Evolutionary conservation across 92 coral and sea anemone genomes (phyloP).

Genomic region (Porites rus): DNA sequence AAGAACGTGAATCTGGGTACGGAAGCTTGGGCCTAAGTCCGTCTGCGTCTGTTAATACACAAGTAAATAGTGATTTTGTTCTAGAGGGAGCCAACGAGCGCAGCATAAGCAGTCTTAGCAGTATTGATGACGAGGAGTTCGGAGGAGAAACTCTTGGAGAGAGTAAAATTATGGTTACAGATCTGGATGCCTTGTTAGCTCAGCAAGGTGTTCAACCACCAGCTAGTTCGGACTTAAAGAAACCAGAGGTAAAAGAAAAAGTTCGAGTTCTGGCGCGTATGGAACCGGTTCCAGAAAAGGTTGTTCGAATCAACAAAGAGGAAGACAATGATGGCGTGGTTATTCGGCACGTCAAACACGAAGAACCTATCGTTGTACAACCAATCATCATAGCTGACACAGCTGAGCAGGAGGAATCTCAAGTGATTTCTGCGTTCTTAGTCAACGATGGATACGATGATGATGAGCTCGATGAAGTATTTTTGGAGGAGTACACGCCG

Average conservation of each 20-base stretch:
- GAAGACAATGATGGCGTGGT: conserved; percentile 11
- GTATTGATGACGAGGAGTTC: conserved; percentile 8
- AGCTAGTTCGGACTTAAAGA: conserved; percentile 8
- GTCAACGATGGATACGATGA: conserved; percentile 73
- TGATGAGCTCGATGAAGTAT: conserved; percentile 86
- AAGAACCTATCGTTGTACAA: conserved; percentile 35
- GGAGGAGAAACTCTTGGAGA: conserved; percentile 40
- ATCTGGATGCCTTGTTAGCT: conserved; percentile 52
- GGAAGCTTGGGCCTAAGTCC: conserved; percentile 12
- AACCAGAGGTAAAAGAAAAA: conserved; percentile 27
- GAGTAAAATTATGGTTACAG: conserved; percentile 63
- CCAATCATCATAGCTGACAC: conserved; percentile 30
- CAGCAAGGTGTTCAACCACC: conserved; percentile 5
- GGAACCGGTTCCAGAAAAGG: conserved; percentile 34
- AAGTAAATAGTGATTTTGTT: not conserved
- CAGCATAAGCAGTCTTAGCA: conserved; percentile 31
- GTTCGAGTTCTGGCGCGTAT: conserved; percentile 36
- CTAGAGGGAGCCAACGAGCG: conserved; percentile 28
- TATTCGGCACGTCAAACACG: conserved; percentile 23
- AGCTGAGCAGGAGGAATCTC: conserved; percentile 24
- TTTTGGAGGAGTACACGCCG: conserved; percentile 41
- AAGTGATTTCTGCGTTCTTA: conserved; percentile 59
- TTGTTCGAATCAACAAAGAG: conserved; percentile 11
- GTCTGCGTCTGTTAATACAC: not conserved
- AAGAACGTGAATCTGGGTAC: conserved; percentile 28